Evolutionary conservation across 2,888 invertebrate species (phyloP), one percentile per base, ranked within the genome.

Genomic region (Cabera pusaria): DNA sequence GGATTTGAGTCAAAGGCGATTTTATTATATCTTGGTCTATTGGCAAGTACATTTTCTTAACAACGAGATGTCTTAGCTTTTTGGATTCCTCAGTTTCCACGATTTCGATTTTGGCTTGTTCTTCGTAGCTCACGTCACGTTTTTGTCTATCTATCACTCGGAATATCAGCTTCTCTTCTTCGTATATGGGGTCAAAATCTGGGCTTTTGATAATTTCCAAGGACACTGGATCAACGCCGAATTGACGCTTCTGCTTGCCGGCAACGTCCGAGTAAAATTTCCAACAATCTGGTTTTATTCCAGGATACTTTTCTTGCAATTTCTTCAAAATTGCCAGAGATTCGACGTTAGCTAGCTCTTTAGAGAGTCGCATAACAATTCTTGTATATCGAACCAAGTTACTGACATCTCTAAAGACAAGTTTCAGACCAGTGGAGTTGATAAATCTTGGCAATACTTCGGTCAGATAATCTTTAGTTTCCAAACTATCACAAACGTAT

Each of bases 231-330:
- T 87, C 87, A 0, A 87, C 83, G 0, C 87, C 87, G 29, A 85
- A 87, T 37, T 86, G 80, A n/a, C 87, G 56, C 32, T 83, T 87
- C 38, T 83, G 82, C 47, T 85, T 86, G 0, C 87, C 87, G 11
- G 80, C 78, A 0, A 86, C 76, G 44, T 86, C 82, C 0, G 85
- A 85, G 44, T 87, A 87, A 27, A 74, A 78, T 34, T 87, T 87
- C 86, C 86, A 87, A 32, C 79, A 73, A 29, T 82, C 77, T 1
- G 76, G 78, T 27, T 80, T 85, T n/a, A 87, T 58, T 2, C 59
- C 58, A 0, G 84, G 75, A 52, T 85, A 84, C 3, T 52, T 65
- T 3, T 46, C 46, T 47, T 77, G 68, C 2, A 86, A 45, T 18
- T 76, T 71, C 1, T 56, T 36, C 16, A 87, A 53, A 14, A 87